Conservation (phyloP, 2,113 vertebrate species). For the Anhinga rufa region DNA sequence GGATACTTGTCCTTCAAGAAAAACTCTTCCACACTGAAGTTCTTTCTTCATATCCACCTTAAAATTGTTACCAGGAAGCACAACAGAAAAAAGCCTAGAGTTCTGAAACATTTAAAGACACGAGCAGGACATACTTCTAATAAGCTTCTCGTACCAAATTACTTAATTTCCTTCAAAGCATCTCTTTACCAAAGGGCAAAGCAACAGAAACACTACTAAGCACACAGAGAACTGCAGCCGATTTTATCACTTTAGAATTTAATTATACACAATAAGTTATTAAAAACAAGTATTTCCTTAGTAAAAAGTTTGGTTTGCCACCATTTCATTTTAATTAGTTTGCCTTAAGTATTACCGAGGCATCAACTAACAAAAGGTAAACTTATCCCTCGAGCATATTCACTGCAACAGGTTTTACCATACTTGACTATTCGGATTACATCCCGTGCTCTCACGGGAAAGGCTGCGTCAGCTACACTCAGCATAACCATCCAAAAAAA, state of each 20-base stretch:
- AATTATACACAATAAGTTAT: not conserved
- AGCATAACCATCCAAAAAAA: not conserved
- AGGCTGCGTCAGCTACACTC: not conserved
- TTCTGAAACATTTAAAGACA: not conserved
- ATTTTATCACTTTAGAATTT: not conserved
- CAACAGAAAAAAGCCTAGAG: not conserved
- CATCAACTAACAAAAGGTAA: not conserved
- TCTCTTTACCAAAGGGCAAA: not conserved
- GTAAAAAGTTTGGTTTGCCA: not conserved
- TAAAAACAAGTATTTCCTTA: not conserved
- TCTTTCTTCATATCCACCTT: not conserved
- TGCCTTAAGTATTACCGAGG: not conserved
- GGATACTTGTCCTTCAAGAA: not conserved
- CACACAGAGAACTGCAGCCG: not conserved
- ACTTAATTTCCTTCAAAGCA: not conserved
- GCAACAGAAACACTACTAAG: not conserved
- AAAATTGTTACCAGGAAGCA: not conserved
- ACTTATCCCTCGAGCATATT: not conserved
- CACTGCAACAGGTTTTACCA: not conserved
- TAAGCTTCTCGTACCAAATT: not conserved
- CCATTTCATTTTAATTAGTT: not conserved
- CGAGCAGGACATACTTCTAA: not conserved
- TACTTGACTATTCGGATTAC: not conserved
- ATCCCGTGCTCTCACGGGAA: not conserved
- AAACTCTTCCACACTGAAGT: not conserved